Evolutionary conservation across 2,113 vertebrate species (phyloP).

Genomic region (Cricetomys ansorgei): DNA sequence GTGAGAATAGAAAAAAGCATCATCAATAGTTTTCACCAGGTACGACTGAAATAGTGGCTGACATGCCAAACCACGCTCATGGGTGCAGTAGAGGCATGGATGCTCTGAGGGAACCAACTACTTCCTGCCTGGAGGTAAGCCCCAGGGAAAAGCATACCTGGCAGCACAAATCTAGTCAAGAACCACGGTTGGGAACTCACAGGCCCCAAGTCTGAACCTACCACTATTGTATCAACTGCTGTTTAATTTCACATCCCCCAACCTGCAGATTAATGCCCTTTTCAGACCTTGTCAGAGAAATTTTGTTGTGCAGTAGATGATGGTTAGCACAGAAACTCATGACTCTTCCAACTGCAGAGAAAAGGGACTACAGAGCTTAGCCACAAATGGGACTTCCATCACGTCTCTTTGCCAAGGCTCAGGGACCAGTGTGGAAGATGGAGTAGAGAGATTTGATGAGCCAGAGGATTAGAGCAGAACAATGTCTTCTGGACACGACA

Average conservation of each 20-base stretch:
- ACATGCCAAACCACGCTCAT: too few species aligned
- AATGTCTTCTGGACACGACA: not conserved
- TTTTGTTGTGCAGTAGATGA: not conserved
- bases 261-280: not conserved
- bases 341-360: not conserved
- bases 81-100: not conserved
- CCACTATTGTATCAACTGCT: not conserved
- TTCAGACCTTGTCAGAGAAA: not conserved
- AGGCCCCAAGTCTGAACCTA: not conserved
- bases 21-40: too few species aligned
- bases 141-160: not conserved
- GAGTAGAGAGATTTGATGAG: not conserved
- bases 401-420: not conserved
- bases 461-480: not conserved
- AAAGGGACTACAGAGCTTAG: not conserved
- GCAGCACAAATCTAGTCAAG: not conserved
- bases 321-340: not conserved
- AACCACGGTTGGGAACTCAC: not conserved
- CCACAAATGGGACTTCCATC: not conserved
- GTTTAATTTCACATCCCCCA: not conserved
- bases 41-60: not conserved
- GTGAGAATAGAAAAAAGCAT: not conserved
- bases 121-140: not conserved
- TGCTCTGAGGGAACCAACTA: not conserved
- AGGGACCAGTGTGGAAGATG: not conserved